phyloP scores from a whole-genome alignment of 2,797 vertebrate genomes.

The Monodelphis domestica region DNA sequence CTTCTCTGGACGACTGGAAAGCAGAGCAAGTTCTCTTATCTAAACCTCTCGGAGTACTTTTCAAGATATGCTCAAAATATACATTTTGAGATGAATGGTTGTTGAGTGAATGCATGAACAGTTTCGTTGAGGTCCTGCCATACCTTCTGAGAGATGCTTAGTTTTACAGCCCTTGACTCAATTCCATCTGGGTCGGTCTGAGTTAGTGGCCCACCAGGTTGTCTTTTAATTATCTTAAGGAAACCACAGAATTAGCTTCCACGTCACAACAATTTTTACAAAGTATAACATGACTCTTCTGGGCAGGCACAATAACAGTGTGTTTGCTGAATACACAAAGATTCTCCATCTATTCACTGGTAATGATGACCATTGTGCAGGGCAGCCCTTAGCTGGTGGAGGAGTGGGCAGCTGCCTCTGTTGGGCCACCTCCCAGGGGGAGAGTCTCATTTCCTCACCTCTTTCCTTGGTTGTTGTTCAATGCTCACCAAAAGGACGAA shows the following conservation, averaged over 20 bases:
- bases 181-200: neutral
- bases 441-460: neutral
- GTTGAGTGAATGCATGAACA: no score
- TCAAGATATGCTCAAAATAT: neutral
- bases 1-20: neutral
- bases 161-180: neutral
- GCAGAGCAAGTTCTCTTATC: neutral
- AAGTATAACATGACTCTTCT: neutral
- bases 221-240: neutral
- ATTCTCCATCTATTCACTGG: neutral
- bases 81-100: neutral
- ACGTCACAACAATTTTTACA: neutral
- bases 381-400: neutral
- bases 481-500: neutral
- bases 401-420: neutral
- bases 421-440: neutral
- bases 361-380: neutral
- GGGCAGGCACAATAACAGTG: no score
- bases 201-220: neutral
- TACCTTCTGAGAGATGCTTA: neutral
- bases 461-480: neutral
- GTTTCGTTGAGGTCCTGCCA: neutral
- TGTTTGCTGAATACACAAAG: neutral
- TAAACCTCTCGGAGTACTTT: neutral
- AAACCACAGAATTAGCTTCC: neutral